These are phyloP conservation scores for Eubucco bourcierii DNA, from an alignment of 2,113 vertebrate species.

Conservation along the genomic window DNA sequence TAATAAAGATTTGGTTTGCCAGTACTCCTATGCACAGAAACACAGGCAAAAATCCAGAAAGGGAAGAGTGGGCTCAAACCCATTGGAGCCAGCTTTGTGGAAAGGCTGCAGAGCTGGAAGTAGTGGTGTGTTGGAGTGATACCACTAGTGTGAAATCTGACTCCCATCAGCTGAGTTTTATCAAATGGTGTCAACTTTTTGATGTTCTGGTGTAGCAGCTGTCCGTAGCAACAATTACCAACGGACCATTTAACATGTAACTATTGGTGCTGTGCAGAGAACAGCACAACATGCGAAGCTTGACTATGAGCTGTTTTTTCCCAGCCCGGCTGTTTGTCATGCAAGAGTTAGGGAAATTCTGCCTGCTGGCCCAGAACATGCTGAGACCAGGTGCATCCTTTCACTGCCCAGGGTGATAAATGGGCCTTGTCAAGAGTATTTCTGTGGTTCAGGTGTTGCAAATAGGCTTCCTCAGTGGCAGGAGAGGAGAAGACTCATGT, in stretches of 20 bases:
- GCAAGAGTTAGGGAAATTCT: slow-evolving; percentile 2
- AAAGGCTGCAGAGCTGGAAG: not conserved
- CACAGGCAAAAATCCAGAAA: not conserved
- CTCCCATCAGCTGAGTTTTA: not conserved
- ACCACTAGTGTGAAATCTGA: not conserved
- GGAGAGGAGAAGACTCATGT: not conserved
- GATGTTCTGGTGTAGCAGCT: not conserved
- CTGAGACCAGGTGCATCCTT: slow-evolving; percentile 53
- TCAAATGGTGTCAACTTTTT: not conserved
- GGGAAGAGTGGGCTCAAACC: not conserved
- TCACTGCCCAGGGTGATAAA: not conserved
- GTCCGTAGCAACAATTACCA: not conserved
- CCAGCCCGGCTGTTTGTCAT: not conserved
- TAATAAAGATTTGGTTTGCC: not conserved
- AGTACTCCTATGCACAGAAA: not conserved
- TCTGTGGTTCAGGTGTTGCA: not conserved
- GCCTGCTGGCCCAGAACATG: not conserved
- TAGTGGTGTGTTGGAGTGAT: not conserved
- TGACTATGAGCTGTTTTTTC: not conserved
- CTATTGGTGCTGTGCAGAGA: not conserved
- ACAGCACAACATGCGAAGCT: not conserved
- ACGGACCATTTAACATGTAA: not conserved
- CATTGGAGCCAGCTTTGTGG: not conserved
- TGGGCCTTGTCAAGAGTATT: not conserved
- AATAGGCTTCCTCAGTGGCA: not conserved